Evolutionary conservation across 2,113 vertebrate species (phyloP).

Genomic region (Pelvicachromis taeniatus): DNA sequence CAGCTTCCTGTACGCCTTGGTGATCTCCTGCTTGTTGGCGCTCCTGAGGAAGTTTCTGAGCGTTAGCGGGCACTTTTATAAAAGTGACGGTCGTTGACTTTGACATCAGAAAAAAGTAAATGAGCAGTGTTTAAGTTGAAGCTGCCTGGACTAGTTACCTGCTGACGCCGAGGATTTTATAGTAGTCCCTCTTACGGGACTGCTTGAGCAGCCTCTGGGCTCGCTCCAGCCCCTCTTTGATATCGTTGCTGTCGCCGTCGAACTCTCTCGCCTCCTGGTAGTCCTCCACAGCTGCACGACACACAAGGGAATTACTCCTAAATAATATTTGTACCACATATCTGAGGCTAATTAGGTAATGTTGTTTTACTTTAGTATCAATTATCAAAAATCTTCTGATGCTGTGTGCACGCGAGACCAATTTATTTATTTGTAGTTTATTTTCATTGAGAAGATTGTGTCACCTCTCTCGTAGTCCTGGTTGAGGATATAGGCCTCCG

Average conservation of each 20-base stretch:
- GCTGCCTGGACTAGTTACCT: conserved; percentile 21
- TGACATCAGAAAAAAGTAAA: neutral
- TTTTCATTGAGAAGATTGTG: neutral
- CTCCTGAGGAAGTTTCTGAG: conserved; percentile 28
- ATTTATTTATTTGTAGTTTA: neutral
- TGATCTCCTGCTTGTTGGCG: conserved; percentile 76
- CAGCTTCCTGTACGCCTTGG: conserved; percentile 75
- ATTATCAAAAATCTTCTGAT: neutral
- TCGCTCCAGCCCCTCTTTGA: conserved; percentile 77
- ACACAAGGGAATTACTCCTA: neutral
- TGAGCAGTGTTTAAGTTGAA: neutral
- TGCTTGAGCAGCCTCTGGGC: conserved; percentile 81
- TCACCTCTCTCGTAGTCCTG: conserved; percentile 82
- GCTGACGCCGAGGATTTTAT: conserved; percentile 77
- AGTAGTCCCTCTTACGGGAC: conserved; percentile 81
- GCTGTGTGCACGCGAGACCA: neutral
- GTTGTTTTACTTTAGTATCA: neutral
- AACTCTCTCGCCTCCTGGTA: conserved; percentile 80
- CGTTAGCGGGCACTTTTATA: neutral
- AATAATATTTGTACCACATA: neutral
- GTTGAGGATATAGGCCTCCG: conserved; percentile 79
- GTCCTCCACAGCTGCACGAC: conserved; percentile 75
- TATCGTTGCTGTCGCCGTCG: conserved; percentile 71
- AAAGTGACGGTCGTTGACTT: neutral
- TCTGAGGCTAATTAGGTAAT: neutral